phyloP scores from a whole-genome alignment of 35 echinoderm and acorn worm genomes.

The Hemicentrotus pulcherrimus region DNA sequence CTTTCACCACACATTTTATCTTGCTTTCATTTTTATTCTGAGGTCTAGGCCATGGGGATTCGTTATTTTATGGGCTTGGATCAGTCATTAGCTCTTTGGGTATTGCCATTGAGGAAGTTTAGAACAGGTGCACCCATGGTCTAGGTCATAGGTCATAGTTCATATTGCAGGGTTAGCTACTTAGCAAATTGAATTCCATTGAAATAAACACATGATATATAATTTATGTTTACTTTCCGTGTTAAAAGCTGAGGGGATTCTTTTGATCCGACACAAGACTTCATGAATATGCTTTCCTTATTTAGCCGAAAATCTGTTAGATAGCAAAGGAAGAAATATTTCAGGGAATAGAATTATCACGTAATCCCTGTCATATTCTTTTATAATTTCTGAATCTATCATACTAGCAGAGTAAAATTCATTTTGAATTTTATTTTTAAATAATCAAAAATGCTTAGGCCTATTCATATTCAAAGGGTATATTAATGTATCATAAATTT shows the following conservation, averaged over 20 bases:
- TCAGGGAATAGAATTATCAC: neutral
- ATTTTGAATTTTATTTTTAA: neutral
- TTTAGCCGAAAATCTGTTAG: neutral
- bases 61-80: conserved; percentile 11
- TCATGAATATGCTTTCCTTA: neutral
- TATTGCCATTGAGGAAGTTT: conserved; percentile 36
- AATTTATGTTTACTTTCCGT: conserved; percentile 15
- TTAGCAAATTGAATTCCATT: conserved; percentile 16
- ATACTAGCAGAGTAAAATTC: neutral
- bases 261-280: neutral
- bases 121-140: conserved; percentile 52
- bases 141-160: conserved; percentile 51
- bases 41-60: conserved; percentile 15
- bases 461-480: neutral
- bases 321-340: neutral
- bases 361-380: neutral
- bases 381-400: neutral
- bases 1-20: neutral
- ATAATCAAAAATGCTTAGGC: neutral
- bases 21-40: conserved; percentile 5
- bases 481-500: neutral
- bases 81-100: conserved; percentile 2
- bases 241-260: neutral
- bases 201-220: conserved; percentile 20
- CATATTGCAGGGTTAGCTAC: conserved; percentile 28